A percentile compares a stretch with the other conserved stretches of the same genome.
These are phyloP conservation scores for Bradypodion ventrale DNA, from an alignment of 2,797 vertebrate genomes.

Conservation along the genomic window DNA sequence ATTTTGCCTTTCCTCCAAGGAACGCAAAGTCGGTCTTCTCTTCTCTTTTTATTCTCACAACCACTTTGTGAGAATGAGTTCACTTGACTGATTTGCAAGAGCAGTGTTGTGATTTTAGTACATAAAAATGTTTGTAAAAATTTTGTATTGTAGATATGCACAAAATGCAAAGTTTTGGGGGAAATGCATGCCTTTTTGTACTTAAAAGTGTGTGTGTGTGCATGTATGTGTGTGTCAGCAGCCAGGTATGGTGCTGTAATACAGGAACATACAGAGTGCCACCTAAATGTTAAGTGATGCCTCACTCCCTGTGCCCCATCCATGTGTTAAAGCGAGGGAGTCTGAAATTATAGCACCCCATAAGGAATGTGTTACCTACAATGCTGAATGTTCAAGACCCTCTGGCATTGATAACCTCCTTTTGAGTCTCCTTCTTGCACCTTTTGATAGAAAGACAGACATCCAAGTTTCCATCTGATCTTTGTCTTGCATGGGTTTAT, in stretches of 20 bases:
- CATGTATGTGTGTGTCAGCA: neutral
- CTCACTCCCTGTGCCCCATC: too few species aligned
- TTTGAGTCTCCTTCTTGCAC: neutral
- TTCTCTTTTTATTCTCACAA: too few species aligned
- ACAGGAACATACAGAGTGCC: neutral
- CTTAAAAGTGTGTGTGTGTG: too few species aligned
- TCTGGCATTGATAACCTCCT: neutral
- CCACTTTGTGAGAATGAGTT: too few species aligned
- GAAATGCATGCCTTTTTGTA: too few species aligned
- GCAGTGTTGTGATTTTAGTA: too few species aligned
- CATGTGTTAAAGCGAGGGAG: neutral
- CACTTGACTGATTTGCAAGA: too few species aligned
- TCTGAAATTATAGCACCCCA: neutral
- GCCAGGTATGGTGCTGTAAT: neutral
- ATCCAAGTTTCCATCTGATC: conserved; percentile 10
- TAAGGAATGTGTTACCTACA: neutral
- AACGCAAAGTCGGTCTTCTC: too few species aligned
- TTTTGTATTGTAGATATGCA: too few species aligned
- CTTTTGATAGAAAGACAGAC: conserved; percentile 13
- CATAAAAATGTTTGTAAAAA: too few species aligned
- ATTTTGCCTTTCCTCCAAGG: too few species aligned
- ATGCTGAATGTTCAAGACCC: neutral
- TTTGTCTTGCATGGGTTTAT: neutral
- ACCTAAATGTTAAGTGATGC: neutral
- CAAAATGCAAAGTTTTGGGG: too few species aligned